phyloP scores from a whole-genome alignment of 1,140 invertebrate genomes.

The Homarus americanus region DNA sequence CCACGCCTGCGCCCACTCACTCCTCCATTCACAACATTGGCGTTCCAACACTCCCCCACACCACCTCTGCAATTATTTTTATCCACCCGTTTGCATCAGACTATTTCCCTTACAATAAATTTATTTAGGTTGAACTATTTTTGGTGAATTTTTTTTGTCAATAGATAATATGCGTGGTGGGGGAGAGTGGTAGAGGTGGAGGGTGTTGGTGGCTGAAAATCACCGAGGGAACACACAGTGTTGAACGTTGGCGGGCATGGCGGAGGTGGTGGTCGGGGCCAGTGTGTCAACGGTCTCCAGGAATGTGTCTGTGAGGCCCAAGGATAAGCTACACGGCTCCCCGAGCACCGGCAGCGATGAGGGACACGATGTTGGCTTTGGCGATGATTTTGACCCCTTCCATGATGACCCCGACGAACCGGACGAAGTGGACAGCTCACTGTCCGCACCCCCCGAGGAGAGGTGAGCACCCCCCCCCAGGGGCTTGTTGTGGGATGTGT shows the following conservation, averaged over 20 bases:
- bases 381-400: constrained; percentile 87
- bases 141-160: too few relatives aligned
- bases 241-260: constrained; percentile 53
- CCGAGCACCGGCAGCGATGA: constrained; percentile 91
- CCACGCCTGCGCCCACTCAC: constrained; percentile 47
- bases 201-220: not conserved
- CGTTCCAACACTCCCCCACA: constrained; percentile 41
- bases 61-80: not conserved
- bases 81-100: not conserved
- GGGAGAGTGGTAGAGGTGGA: not conserved
- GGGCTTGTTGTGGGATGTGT: too few relatives aligned
- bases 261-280: constrained; percentile 49
- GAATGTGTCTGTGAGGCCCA: constrained; percentile 75
- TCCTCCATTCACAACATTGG: constrained; percentile 62
- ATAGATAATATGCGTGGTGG: not conserved
- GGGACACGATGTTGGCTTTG: constrained; percentile 83
- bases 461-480: constrained; percentile 46
- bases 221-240: not conserved
- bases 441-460: constrained; percentile 75
- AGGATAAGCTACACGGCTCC: constrained; percentile 83
- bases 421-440: constrained; percentile 83
- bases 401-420: constrained; percentile 84
- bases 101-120: not conserved
- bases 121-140: not conserved
- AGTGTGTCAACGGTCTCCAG: constrained; percentile 13